A percentile compares a stretch with the other conserved stretches of the same genome.
Conservation (phyloP, 2,888 invertebrate genomes). For the Drosophila algonquin region DNA sequence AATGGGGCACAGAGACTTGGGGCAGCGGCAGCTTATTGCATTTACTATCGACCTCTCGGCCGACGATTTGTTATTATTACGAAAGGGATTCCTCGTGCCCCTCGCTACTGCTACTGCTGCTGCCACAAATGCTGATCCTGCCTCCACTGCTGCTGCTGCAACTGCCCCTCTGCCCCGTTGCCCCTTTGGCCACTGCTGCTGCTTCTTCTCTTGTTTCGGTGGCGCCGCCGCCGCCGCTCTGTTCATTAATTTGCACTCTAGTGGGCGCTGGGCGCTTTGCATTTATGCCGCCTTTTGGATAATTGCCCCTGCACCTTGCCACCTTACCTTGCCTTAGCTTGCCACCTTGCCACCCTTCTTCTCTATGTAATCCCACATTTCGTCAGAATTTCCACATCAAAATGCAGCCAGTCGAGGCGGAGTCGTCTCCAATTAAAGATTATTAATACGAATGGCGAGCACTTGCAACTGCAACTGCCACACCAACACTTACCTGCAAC, state of each 20-base stretch:
- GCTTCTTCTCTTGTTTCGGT: constrained; percentile 8
- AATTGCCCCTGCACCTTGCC: constrained; percentile 59
- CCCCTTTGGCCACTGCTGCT: constrained; percentile 8
- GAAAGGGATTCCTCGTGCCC: neutral
- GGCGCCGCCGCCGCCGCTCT: constrained; percentile 48
- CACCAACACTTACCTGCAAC: constrained; percentile 41
- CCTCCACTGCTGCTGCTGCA: constrained; percentile 47
- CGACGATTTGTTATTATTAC: constrained; percentile 74
- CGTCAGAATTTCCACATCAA: constrained; percentile 66
- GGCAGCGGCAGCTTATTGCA: constrained; percentile 54
- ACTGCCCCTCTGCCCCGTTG: neutral
- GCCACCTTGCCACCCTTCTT: neutral
- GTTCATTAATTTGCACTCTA: constrained; percentile 69
- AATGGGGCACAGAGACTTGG: constrained; percentile 37
- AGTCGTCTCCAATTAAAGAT: constrained; percentile 62
- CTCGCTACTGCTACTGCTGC: constrained; percentile 36
- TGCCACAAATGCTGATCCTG: constrained; percentile 34
- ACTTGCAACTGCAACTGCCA: constrained; percentile 17
- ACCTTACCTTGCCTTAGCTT: constrained; percentile 19
- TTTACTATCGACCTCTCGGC: constrained; percentile 70
- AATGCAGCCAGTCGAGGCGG: constrained; percentile 33
- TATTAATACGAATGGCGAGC: constrained; percentile 41
- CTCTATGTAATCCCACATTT: constrained; percentile 30
- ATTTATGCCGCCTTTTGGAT: constrained; percentile 51
- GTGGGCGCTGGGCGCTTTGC: constrained; percentile 16